Evolutionary conservation across 2,888 invertebrate genomes (phyloP), one percentile per base, ranked within the genome.

Genomic region (Drosophila recens): DNA sequence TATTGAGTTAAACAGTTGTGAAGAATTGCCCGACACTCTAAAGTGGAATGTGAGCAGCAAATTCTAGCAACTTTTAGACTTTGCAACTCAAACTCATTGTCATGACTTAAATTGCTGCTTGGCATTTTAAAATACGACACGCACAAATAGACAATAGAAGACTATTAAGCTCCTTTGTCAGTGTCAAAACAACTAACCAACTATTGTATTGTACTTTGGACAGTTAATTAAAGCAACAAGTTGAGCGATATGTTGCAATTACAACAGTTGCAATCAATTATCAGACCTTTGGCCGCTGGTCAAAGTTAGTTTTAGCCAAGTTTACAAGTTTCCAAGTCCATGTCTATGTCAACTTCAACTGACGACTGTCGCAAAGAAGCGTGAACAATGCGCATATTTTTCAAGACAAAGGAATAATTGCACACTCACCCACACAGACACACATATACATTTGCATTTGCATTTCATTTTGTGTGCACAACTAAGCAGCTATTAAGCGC

Each of bases 1-100:
- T 85, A 85, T 88, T 88, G 83, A 85, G 84, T 85, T 88, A 88
- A 88, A 83, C 84, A 86, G 75, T 79, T 88, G 72, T 70, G 57
- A 70, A 52, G 68, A 61, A 63, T 67, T 65, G 59, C 52, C 23
- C 56, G 48, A 62, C 65, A 72, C 38, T 59, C 65, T 63, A 53
- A 71, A 75, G 75, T 65, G 67, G 79, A 85, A 85, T 82, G 80
- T 72, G 82, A 70, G 74, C 54, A 51, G 79, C 65, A 74, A 86
- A 67, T 80, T 82, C 51, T 8, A 45, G 64, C 46, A 57, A 63
- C 65, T 67, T 64, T 76, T 36, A 40, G 52, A 66, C 82, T 75
- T 62, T 64, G 46, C 56, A 42, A 17, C 15, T 42, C 68, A 36
- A 65, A 67, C 63, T 62, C 68, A 43, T 67, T 70, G 69, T 71